Base-by-base conservation (phyloP, 2,113 vertebrate genomes). In the Gopherus flavomarginatus region DNA sequence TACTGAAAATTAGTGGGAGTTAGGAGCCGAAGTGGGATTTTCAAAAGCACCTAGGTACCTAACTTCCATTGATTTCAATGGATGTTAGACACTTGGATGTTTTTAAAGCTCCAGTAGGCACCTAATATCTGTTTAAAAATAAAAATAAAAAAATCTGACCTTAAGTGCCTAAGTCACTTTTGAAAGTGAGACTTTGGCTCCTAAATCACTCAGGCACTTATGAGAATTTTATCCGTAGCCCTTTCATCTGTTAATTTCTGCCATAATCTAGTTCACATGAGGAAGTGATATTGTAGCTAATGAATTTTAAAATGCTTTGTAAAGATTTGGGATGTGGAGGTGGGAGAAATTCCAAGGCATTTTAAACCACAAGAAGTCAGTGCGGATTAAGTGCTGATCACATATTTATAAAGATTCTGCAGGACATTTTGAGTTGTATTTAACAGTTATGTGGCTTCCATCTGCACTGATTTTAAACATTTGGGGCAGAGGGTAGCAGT, bases 331-430 rank as follows among this genome's bases (percentile, higher is more conserved):
- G 11, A 94, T 89, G 31, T 42, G 16, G 65, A 85, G 65, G 12
- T 5, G 13, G 14, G 14, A 38, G n/a, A 38, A 38, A 38, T 47
- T 79, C 29, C 0, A 0, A 82, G 84, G 53, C 0, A 0, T 75
- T 90, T 84, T 90, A 53, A 87, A 47, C 24, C 26, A 1, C 8
- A 35, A 56, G 56, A 44, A 59, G 50, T n/a, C 16, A 53, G 79
- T 16, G 8, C 8, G 5, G 54, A 59, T 3, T 11, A 19, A 29
- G 54, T 27, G 53, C 14, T 31, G 75, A 31, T 11, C 24, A 47
- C 10, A 44, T 16, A 14, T 2, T 2, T 65, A 1, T 5, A 13
- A 78, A 44, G 12, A 26, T 78, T 47, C 75, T 38, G 7, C 49
- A 11, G 50, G 50, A 0, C 0, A 31, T 9, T 88, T 65, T 53